phyloP scores from a whole-genome alignment of 2,888 invertebrate species.

The Halocaridina rubra region DNA sequence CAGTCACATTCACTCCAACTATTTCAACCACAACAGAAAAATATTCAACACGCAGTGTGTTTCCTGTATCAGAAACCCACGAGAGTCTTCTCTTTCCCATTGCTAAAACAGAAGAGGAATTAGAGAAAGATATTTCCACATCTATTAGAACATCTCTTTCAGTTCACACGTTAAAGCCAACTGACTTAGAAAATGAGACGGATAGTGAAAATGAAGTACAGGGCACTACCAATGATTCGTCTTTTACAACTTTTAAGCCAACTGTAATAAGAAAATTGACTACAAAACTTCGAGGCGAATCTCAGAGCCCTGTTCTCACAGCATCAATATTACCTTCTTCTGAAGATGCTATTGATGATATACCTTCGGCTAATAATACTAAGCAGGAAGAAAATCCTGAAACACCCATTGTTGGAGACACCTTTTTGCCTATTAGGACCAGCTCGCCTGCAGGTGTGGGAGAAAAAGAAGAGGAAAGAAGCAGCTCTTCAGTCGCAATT shows the following conservation, averaged over 20 bases:
- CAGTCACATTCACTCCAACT: background rate
- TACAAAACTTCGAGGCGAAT: background rate
- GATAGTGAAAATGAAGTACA: constrained; percentile 37
- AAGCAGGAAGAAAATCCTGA: background rate
- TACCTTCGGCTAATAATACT: background rate
- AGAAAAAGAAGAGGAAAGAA: background rate
- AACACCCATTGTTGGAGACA: background rate
- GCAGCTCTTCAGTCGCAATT: background rate
- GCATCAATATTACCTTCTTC: background rate
- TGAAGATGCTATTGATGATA: background rate
- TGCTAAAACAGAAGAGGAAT: background rate
- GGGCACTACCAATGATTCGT: constrained; percentile 37
- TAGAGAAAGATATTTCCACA: constrained; percentile 13
- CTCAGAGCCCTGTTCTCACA: background rate
- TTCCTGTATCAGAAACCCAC: background rate
- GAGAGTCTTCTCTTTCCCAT: background rate
- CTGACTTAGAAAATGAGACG: constrained; percentile 6
- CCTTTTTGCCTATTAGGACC: background rate
- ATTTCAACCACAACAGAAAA: background rate
- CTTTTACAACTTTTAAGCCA: constrained; percentile 21
- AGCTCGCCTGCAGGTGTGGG: background rate
- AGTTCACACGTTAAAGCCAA: constrained; percentile 29
- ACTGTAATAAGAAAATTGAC: background rate
- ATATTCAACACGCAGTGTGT: background rate
- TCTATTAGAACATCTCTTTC: constrained; percentile 44